phyloP scores from a whole-genome alignment of 2,888 invertebrate genomes.

The Stenodema calcarata region DNA sequence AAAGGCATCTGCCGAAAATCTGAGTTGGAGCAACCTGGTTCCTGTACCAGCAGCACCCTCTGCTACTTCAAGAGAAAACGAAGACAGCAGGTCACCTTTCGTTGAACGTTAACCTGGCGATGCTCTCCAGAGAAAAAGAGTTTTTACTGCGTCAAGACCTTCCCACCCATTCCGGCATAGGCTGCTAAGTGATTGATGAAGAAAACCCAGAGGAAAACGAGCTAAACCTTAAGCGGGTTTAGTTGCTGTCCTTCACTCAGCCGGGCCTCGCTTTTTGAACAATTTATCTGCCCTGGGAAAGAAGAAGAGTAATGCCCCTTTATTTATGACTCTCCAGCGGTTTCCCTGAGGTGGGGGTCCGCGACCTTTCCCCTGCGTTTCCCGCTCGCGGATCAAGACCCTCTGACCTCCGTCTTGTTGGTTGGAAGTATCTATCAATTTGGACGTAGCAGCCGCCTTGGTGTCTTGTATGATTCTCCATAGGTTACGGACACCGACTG shows the following conservation, averaged over 20 bases:
- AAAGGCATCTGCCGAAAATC: no score
- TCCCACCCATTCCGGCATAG: background rate
- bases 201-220: constrained; percentile 9
- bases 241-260: constrained; percentile 38
- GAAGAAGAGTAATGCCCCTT: constrained; percentile 40
- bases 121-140: background rate
- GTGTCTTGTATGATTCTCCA: background rate
- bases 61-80: background rate
- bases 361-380: background rate
- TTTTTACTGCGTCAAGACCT: background rate
- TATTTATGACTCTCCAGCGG: constrained; percentile 32
- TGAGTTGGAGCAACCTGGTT: no score
- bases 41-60: no score
- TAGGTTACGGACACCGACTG: background rate
- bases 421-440: background rate
- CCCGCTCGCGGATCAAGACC: background rate
- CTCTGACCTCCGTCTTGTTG: background rate
- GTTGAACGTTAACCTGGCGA: constrained; percentile 2
- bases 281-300: constrained; percentile 33
- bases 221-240: constrained; percentile 35
- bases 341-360: background rate
- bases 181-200: constrained; percentile 39
- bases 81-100: background rate
- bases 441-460: background rate
- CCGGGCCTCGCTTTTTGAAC: constrained; percentile 21